Evolutionary conservation across 2,113 vertebrate species (phyloP).

Genomic region (Caranx melampygus): DNA sequence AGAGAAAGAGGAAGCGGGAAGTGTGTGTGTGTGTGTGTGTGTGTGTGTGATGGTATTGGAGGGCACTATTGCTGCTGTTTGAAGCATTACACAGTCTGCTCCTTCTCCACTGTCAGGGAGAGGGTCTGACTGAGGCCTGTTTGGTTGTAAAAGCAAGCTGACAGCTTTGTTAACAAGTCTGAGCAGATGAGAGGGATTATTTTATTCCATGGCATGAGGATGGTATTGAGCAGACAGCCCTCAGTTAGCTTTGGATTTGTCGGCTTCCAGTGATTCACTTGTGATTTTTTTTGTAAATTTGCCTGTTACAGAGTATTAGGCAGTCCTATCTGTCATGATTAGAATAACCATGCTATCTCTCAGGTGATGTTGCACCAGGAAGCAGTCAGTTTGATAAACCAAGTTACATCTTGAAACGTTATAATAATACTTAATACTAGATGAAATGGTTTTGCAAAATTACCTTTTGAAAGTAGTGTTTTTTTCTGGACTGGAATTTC

Average conservation of each 20-base stretch:
- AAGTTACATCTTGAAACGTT: neutral
- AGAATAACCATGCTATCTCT: conserved; percentile 4
- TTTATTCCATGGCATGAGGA: conserved; percentile 84
- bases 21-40: conserved; percentile 34
- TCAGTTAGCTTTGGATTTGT: conserved; percentile 70
- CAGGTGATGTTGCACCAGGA: conserved; percentile 8
- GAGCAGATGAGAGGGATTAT: conserved; percentile 89
- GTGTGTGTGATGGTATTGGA: conserved; percentile 9
- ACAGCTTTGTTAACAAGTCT: conserved; percentile 90
- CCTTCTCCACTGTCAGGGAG: conserved; percentile 68
- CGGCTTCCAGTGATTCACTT: conserved; percentile 50
- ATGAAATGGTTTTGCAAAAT: neutral
- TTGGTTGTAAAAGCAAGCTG: conserved; percentile 86
- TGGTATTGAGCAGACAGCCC: conserved; percentile 71
- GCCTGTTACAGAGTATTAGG: conserved; percentile 30
- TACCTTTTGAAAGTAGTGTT: too few relatives aligned
- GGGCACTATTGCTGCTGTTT: conserved; percentile 41
- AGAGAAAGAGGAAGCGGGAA: conserved; percentile 42
- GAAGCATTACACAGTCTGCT: conserved; percentile 45
- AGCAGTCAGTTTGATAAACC: neutral
- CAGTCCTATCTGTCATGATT: conserved; percentile 47
- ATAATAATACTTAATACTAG: neutral
- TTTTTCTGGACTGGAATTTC: neutral
- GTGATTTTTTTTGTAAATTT: conserved; percentile 55
- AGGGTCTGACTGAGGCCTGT: conserved; percentile 85